Evolutionary conservation across 2,113 vertebrate species (phyloP).

Genomic region (Uropsilus gracilis): DNA sequence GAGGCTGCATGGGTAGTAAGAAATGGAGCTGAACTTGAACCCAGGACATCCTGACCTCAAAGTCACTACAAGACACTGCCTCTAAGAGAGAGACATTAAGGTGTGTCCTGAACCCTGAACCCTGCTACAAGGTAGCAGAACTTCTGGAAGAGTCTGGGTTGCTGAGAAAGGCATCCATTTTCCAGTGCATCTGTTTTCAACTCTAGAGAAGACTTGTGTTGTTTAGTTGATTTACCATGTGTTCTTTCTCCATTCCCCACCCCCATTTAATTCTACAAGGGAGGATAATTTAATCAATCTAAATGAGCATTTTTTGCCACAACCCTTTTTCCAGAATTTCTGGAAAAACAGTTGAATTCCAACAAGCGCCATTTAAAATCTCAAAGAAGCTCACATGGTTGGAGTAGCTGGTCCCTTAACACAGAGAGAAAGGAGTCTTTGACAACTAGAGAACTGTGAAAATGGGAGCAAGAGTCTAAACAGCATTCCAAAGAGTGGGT

Average conservation of each 20-base stretch:
- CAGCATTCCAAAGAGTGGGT: not conserved
- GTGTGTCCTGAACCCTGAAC: not conserved
- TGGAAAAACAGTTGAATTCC: not conserved
- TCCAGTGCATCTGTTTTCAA: not conserved
- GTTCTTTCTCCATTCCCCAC: not conserved
- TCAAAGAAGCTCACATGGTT: not conserved
- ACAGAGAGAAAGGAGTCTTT: not conserved
- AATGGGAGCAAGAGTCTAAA: not conserved
- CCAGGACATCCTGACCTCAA: constrained; percentile 7
- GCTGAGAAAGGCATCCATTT: not conserved
- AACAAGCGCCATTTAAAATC: not conserved
- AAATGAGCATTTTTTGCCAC: not conserved
- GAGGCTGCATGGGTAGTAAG: not conserved
- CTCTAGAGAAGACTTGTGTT: not conserved
- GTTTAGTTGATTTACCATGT: not conserved
- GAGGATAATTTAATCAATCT: not conserved
- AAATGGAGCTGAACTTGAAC: not conserved
- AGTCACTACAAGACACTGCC: not conserved
- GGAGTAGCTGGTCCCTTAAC: constrained; percentile 1
- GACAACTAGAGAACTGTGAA: not conserved
- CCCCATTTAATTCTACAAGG: not conserved
- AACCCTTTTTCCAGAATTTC: constrained; percentile 41
- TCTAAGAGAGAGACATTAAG: not conserved
- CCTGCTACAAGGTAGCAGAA: too few relatives aligned
- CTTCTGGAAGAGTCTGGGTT: not conserved